Evolutionary conservation across 2,888 invertebrate genomes (phyloP).

Genomic region (Lithophane leautieri): DNA sequence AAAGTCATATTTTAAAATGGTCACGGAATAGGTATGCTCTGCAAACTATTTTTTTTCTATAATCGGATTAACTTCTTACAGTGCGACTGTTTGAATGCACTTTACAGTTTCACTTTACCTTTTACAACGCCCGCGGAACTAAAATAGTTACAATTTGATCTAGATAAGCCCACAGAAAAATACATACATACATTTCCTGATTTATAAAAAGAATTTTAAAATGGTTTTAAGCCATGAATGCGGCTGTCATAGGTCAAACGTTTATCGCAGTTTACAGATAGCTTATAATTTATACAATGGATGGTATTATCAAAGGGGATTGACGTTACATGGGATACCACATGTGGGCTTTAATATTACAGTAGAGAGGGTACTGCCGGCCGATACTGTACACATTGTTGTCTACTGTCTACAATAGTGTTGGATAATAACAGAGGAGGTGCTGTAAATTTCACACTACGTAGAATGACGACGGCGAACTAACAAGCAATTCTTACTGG

Average conservation of each 20-base stretch:
- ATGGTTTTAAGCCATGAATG: constrained; percentile 1
- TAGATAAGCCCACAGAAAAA: background rate
- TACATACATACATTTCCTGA: background rate
- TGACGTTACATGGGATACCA: constrained; percentile 52
- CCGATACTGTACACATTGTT: constrained; percentile 22
- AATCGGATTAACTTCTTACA: background rate
- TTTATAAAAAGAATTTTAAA: constrained; percentile 8
- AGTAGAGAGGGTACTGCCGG: constrained; percentile 23
- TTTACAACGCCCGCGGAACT: background rate
- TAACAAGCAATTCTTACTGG: too few species aligned
- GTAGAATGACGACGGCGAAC: too few species aligned
- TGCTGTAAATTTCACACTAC: constrained; percentile 29
- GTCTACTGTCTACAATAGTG: background rate
- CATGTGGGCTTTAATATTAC: constrained; percentile 55
- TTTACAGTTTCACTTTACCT: background rate
- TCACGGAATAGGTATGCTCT: background rate
- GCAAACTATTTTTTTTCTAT: background rate
- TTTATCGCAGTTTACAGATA: constrained; percentile 36
- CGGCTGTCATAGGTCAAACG: constrained; percentile 36
- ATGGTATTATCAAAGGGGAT: constrained; percentile 45
- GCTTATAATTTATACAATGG: constrained; percentile 49
- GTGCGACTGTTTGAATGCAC: background rate
- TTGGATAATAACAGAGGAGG: constrained; percentile 19
- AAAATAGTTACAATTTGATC: background rate
- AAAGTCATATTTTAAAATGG: background rate